Base-by-base conservation (phyloP, 2,797 vertebrate genomes). In the Capromys pilorides region DNA sequence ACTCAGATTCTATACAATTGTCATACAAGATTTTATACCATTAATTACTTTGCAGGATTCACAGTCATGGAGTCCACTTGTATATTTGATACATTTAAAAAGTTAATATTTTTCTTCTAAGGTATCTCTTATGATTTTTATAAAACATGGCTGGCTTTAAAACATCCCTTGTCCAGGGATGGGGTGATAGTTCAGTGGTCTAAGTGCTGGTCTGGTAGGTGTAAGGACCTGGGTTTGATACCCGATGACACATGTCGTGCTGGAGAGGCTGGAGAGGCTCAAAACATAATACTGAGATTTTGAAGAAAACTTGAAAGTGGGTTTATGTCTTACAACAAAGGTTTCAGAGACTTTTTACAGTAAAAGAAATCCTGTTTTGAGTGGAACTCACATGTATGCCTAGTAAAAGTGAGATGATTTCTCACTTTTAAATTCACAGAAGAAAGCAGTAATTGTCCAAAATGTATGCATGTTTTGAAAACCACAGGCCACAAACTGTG, bases 1-100 rank as follows among this genome's bases (percentile, higher is more conserved):
- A 71, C 9, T 83, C 59, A 57, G 33, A 86, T 36, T 80, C 41
- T 90, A 33, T 6, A 62, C 45, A n/a, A 49, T 0, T 49, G 49
- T 22, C 36, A 54, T 4, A 90, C 10, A 69, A 45, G 19, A 31
- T 19, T 89, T 22, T 49, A 57, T 57, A 13, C 54, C 5, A 5
- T 57, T 57, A 85, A 93, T 39, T 77, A 10, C 67, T 94, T 78
- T 87, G 12, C 36, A 88, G 51, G 24, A 93, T 66, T 84, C 11
- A 31, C 22, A 36, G 51, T 13, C 51, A 83, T n/a, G 69, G 39
- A 33, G 16, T 41, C 93, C 64, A 91, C 26, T 8, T 92, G 24
- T 39, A 36, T 57, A 93, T 71, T 71, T 81, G 5, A 11, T 61
- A 78, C 59, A 41, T 45, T 41, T 64, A 75, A 80, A 85, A 28